These are phyloP conservation scores for Hippopotamyrus pictus DNA, from an alignment of 2,797 vertebrate genomes.

Conservation along the genomic window DNA sequence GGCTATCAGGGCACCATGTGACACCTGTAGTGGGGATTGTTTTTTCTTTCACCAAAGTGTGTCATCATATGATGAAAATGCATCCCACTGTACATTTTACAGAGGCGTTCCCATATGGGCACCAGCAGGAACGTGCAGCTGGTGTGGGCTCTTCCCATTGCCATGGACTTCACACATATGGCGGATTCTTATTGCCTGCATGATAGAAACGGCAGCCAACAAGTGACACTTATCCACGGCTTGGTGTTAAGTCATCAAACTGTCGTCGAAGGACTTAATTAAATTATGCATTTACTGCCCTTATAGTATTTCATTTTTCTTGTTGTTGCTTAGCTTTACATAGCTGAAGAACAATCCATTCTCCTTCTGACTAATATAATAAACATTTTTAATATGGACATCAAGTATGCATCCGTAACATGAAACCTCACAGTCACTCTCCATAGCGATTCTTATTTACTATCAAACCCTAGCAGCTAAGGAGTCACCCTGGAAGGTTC, in stretches of 20 bases:
- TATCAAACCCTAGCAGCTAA: background rate
- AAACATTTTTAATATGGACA: background rate
- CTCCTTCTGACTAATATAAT: background rate
- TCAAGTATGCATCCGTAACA: background rate
- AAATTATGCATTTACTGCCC: background rate
- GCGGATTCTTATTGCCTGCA: background rate
- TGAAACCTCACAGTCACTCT: background rate
- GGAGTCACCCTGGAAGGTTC: background rate
- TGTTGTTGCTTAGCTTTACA: background rate
- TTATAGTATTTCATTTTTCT: background rate
- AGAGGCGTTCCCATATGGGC: background rate
- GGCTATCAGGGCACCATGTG: background rate
- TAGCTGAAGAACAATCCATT: background rate
- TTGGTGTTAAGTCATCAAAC: slow-evolving; percentile 5
- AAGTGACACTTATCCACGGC: background rate
- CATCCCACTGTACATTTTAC: background rate
- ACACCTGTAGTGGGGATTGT: background rate
- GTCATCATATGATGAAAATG: background rate
- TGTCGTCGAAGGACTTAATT: background rate
- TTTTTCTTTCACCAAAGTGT: background rate
- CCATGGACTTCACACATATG: background rate
- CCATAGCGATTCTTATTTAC: background rate
- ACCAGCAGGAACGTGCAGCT: background rate
- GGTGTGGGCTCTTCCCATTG: background rate
- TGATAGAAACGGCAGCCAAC: background rate